Base-by-base conservation (phyloP, 2,113 vertebrate species). In the Pseudonaja textilis region DNA sequence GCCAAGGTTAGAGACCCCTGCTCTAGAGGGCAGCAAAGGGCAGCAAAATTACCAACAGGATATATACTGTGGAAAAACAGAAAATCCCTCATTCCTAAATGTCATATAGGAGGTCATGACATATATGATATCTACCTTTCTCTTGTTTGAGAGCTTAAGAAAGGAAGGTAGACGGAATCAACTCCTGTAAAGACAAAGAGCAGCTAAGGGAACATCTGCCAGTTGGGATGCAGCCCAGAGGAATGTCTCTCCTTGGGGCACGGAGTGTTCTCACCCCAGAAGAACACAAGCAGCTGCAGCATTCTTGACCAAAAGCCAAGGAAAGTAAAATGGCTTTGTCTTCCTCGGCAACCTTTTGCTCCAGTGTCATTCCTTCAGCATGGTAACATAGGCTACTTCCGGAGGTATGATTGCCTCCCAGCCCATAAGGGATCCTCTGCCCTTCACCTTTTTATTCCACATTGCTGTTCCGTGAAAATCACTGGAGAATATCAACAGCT, bases 301-400 rank as follows among this genome's bases (percentile, higher is more conserved):
- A 42, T 93, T 93, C 86, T 64, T 90, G 92, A 64, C 11, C 57
- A 22, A 39, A 11, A 87, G 92, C 85, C 92, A 93, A 88, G 52
- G 45, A 90, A 86, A 93, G 85, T 59, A 69, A 93, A 93, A 50
- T 81, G 90, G 86, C 92, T 87, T 93, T 90, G 85, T 91, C 69
- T 90, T 88, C 52, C 47, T 87, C 9, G 1, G 59, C 59, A 26
- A 81, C 54, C 23, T 23, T 85, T 89, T 74, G 45, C 29, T 34
- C 69, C 74, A 86, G 74, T n/a, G 42, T 61, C 12, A 86, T 93
- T 47, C 74, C 89, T 90, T n/a, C 59, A 81, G 34, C 74, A 81
- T 81, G 34, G 34, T 22, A 50, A 55, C n/a, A 61, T 39, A 34
- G 57, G 56, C 45, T 87, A 69, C 47, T 69, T 69, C 59, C 11